These are phyloP conservation scores for Mylabris phalerata DNA, from an alignment of 1,140 invertebrate species.

Conservation along the genomic window DNA sequence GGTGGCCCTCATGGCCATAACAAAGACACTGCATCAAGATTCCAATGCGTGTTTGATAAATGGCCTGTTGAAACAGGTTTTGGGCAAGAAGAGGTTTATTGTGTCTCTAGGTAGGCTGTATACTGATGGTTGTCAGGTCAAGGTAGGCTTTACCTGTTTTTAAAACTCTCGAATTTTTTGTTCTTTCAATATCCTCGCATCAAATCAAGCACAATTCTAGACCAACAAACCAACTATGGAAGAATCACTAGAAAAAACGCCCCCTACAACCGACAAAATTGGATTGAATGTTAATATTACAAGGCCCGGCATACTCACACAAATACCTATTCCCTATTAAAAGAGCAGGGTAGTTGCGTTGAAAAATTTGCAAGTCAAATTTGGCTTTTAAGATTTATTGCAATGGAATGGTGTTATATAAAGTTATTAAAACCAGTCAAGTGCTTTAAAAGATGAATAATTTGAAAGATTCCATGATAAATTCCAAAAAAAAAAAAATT, in stretches of 20 bases:
- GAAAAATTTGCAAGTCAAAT: constrained; percentile 11
- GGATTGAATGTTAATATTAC: constrained; percentile 7
- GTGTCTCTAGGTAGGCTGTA: constrained; percentile 14
- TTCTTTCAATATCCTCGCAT: too few relatives aligned
- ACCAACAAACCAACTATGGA: too few relatives aligned
- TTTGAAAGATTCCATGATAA: too few relatives aligned
- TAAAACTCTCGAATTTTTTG: not conserved
- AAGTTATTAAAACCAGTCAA: too few relatives aligned
- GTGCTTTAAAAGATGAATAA: too few relatives aligned
- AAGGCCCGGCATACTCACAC: too few relatives aligned
- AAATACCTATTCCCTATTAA: too few relatives aligned
- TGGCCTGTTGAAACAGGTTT: constrained; percentile 13
- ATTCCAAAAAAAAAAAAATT: too few relatives aligned
- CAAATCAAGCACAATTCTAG: too few relatives aligned
- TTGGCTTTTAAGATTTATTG: constrained; percentile 10
- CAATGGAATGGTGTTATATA: not conserved
- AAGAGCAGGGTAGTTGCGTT: constrained; percentile 2
- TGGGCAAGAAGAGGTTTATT: constrained; percentile 12
- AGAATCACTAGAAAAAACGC: constrained; percentile 2
- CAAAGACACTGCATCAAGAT: too few relatives aligned
- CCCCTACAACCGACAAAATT: constrained; percentile 8
- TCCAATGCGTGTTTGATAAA: constrained; percentile 2
- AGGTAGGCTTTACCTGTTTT: constrained; percentile 11
- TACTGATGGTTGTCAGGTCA: constrained; percentile 2
- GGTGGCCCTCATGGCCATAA: too few relatives aligned